Conservation (phyloP, 2,888 invertebrate species). For the Malacosoma neustria region DNA sequence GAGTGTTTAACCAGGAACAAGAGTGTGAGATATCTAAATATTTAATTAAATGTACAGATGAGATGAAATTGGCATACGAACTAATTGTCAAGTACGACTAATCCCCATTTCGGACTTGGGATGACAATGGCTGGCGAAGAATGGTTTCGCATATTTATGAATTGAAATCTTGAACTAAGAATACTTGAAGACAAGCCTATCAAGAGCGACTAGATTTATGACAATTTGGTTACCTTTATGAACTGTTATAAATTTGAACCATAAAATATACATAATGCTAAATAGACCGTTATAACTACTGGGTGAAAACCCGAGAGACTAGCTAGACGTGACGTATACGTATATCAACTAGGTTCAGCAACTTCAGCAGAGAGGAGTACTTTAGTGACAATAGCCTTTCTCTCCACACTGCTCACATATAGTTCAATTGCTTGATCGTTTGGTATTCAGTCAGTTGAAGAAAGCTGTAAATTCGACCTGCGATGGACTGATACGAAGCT, state of each 20-base stretch:
- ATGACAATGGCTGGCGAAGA: conserved; percentile 17
- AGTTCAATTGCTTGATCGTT: conserved; percentile 29
- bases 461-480: conserved; percentile 20
- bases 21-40: too few relatives aligned
- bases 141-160: conserved; percentile 12
- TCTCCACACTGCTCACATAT: conserved; percentile 33
- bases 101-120: conserved; percentile 1
- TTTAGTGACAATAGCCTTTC: too few relatives aligned
- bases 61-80: background rate
- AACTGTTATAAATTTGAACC: conserved; percentile 4
- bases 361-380: conserved; percentile 36
- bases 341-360: conserved; percentile 24
- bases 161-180: conserved; percentile 7
- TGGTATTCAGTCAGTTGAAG: conserved; percentile 29
- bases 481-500: conserved; percentile 23
- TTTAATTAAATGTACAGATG: too few relatives aligned
- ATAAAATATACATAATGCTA: conserved; percentile 34
- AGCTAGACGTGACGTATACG: too few relatives aligned
- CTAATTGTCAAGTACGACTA: background rate
- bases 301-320: conserved; percentile 18
- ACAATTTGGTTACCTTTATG: conserved; percentile 15
- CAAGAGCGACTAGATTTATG: conserved; percentile 10
- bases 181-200: conserved; percentile 9
- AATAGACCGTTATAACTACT: too few relatives aligned
- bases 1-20: too few relatives aligned